Evolutionary conservation across 2,113 vertebrate species (phyloP), one percentile per base, ranked within the genome.

Genomic region (Sarotherodon lohbergeri): DNA sequence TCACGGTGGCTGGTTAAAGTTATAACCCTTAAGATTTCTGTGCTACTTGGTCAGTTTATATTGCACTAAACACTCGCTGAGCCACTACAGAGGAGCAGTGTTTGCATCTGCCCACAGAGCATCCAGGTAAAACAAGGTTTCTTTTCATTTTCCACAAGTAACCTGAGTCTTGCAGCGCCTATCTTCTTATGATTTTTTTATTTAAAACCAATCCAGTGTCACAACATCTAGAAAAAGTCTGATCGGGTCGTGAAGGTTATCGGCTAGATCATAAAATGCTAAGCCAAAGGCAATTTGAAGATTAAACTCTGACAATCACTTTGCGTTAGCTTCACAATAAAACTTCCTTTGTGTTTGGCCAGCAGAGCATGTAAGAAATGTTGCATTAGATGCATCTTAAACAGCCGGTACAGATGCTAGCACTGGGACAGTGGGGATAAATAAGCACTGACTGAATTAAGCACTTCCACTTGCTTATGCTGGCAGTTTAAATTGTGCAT

Each of bases 11-110:
- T 27, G 17, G 80, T 27, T 32, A 13, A 80, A 55, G 76, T 82
- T 86, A 57, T 43, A 80, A 82, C 88, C 86, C 59, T 82, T 34
- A 66, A 80, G 61, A 86, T 78, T 86, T 90, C 36, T 36, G 52
- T 29, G 39, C 19, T 66, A 55, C 19, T 48, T 78, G 46, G 22
- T 9, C 59, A 27, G 66, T 80, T 61, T 24, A 22, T 4, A 50
- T 14, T 85, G 19, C 43, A 46, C 32, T 83, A 27, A 50, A 17
- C 0, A 0, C 46, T 78, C 1, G 2, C 24, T 78, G 27, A 50
- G 54, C 54, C 7, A 6, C 16, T 50, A 17, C 48, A 24, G 54
- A 24, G 9, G 54, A 55, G 0, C 16, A 76, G 16, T 50, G 27
- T 76, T 76, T 76, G 71, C 50, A 78, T 76, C 6, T 48, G 41